phyloP scores from a whole-genome alignment of 2,113 vertebrate species.

The Lagopus muta region DNA sequence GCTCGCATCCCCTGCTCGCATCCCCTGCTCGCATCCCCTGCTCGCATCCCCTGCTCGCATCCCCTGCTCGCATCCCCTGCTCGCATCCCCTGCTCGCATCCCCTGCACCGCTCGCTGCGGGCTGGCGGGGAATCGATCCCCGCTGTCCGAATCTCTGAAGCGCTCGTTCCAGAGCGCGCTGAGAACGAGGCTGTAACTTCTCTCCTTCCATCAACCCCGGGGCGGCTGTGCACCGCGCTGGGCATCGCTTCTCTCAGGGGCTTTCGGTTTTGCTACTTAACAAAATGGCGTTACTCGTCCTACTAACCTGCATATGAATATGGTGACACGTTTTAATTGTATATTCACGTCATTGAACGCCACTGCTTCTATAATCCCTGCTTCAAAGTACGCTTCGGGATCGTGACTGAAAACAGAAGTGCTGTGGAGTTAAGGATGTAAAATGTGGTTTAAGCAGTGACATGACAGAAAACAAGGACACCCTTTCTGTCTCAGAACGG shows the following conservation, averaged over 20 bases:
- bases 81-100: too few relatives aligned
- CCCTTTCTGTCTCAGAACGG: background rate
- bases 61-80: too few relatives aligned
- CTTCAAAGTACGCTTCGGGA: background rate
- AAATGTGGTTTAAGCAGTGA: background rate
- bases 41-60: too few relatives aligned
- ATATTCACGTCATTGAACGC: fast-evolving
- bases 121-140: background rate
- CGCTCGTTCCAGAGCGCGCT: fast-evolving
- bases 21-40: too few relatives aligned
- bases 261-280: fast-evolving
- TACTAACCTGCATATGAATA: too few relatives aligned
- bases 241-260: fast-evolving
- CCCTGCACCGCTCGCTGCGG: too few relatives aligned
- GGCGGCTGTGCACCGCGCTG: fast-evolving
- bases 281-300: background rate
- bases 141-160: fast-evolving
- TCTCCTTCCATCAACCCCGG: too few relatives aligned
- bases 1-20: too few relatives aligned
- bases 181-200: fast-evolving
- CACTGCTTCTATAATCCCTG: background rate
- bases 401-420: background rate
- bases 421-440: background rate
- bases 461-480: background rate
- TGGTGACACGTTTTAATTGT: fast-evolving